phyloP scores from a whole-genome alignment of 2,888 invertebrate species.

The Sarcophaga carnaria region DNA sequence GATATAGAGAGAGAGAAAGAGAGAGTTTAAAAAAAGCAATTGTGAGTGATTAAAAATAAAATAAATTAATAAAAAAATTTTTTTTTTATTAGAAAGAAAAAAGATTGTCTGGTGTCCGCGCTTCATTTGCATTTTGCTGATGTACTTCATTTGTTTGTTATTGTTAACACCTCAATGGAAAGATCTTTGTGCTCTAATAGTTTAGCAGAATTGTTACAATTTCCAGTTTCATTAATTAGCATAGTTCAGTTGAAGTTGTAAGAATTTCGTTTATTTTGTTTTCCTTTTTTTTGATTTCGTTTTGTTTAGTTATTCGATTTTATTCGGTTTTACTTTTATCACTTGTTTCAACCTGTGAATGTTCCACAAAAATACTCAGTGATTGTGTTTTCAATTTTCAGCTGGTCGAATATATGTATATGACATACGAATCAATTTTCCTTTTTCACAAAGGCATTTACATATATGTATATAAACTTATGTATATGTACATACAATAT shows the following conservation, averaged over 20 bases:
- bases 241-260: neutral
- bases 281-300: slow-evolving; percentile 43
- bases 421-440: slow-evolving; percentile 27
- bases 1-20: slow-evolving; percentile 2
- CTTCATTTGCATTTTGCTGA: slow-evolving; percentile 41
- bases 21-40: slow-evolving; percentile 18
- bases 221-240: too few species aligned
- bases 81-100: neutral
- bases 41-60: slow-evolving; percentile 12
- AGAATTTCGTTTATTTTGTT: slow-evolving; percentile 3
- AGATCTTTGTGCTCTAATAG: slow-evolving; percentile 1
- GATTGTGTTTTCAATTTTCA: slow-evolving; percentile 51
- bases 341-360: slow-evolving; percentile 81
- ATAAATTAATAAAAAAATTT: slow-evolving; percentile 16
- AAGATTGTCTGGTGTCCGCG: slow-evolving; percentile 45
- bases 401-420: slow-evolving; percentile 40
- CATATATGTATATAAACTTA: slow-evolving; percentile 29
- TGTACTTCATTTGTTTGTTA: slow-evolving; percentile 29
- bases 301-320: slow-evolving; percentile 2
- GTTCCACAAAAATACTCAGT: slow-evolving; percentile 79
- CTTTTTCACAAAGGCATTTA: neutral
- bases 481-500: neutral
- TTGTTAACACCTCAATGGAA: neutral
- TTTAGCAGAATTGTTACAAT: slow-evolving; percentile 6
- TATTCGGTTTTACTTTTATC: slow-evolving; percentile 74